These are phyloP conservation scores for Nephrotoma guestfalica DNA, from an alignment of 2,888 invertebrate species.

Conservation along the genomic window DNA sequence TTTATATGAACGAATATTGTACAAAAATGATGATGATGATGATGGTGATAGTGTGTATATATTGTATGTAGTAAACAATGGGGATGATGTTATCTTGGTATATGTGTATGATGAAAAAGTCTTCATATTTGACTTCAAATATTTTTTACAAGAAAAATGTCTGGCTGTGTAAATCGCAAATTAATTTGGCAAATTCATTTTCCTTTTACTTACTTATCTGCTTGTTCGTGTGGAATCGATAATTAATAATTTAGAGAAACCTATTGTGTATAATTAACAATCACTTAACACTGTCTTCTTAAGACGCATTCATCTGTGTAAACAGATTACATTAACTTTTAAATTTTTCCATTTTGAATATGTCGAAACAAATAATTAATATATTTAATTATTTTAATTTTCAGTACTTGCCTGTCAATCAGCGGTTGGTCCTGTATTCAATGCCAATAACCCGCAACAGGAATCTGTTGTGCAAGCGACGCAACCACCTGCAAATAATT, in stretches of 20 bases:
- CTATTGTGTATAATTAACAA: background rate
- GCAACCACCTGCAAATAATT: slow-evolving; percentile 22
- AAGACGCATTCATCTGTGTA: background rate
- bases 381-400: background rate
- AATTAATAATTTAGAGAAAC: background rate
- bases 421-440: slow-evolving; percentile 11
- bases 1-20: background rate
- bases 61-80: background rate
- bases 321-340: background rate
- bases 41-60: background rate
- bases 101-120: background rate
- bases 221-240: background rate
- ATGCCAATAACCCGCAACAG: slow-evolving; percentile 10
- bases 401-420: background rate
- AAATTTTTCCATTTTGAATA: background rate
- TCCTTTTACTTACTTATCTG: too few relatives aligned
- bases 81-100: background rate
- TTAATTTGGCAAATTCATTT: background rate
- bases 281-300: background rate
- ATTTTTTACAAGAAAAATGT: background rate
- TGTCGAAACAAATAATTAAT: too few relatives aligned
- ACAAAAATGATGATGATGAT: background rate
- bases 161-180: background rate
- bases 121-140: background rate
- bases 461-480: slow-evolving; percentile 7